Evolutionary conservation across 2,888 invertebrate species (phyloP).

Genomic region (Lepeophtheirus nordmannii): DNA sequence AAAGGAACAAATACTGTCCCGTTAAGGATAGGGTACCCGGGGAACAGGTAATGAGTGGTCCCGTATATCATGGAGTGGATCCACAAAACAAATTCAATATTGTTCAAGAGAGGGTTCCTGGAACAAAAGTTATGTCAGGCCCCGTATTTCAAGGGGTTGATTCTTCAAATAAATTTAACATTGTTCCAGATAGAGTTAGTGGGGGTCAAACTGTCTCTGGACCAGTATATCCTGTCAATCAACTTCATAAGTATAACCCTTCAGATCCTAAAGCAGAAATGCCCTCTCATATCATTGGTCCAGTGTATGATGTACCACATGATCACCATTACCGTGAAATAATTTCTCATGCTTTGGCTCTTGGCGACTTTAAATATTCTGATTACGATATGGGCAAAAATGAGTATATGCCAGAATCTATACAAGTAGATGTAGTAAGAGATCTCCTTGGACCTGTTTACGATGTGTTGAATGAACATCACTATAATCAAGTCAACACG

Average conservation of each 20-base stretch:
- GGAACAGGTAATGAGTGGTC: slow-evolving; percentile 15
- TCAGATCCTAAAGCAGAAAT: slow-evolving; percentile 16
- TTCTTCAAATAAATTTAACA: slow-evolving; percentile 8
- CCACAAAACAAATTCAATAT: slow-evolving; percentile 16
- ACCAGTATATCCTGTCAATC: slow-evolving; percentile 17
- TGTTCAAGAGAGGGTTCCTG: slow-evolving; percentile 10
- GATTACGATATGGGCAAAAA: slow-evolving; percentile 13
- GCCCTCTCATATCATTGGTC: slow-evolving; percentile 5
- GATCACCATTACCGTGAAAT: slow-evolving; percentile 23
- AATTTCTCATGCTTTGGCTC: slow-evolving; percentile 18
- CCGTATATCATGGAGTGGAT: slow-evolving; percentile 15
- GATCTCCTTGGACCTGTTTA: slow-evolving; percentile 23
- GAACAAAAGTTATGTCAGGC: slow-evolving; percentile 10
- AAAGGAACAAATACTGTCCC: not conserved
- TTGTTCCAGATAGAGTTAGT: slow-evolving; percentile 19
- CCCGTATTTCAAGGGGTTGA: slow-evolving; percentile 21
- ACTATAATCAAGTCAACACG: slow-evolving; percentile 18
- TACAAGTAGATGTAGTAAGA: not conserved
- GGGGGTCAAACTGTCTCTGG: not conserved
- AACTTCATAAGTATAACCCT: slow-evolving; percentile 18
- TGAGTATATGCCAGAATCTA: slow-evolving; percentile 10
- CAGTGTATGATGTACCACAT: slow-evolving; percentile 23
- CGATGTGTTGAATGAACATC: slow-evolving; percentile 18
- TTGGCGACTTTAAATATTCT: slow-evolving; percentile 16
- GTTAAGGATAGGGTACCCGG: not conserved